Evolutionary conservation across 2,888 invertebrate species (phyloP), one percentile per base, ranked within the genome.

Genomic region (Slavum lentiscoides): DNA sequence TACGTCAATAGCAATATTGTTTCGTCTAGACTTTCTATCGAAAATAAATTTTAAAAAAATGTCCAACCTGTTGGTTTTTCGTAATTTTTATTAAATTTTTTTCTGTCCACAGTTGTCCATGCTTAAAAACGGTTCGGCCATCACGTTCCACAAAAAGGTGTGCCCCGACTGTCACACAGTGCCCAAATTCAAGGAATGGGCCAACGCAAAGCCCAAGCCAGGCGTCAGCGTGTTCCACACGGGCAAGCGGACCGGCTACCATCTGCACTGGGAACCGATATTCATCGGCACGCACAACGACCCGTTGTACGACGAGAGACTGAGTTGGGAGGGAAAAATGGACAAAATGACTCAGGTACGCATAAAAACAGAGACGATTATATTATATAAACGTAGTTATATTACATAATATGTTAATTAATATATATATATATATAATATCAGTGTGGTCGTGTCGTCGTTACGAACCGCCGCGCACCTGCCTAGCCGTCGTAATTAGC

Each of bases 281-380:
- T 96, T 93, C 85, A 95, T 97, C 82, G 96, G 96, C 23, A 95
- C 95, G 0, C 92, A 96, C 86, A 89, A 90, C 30, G 96, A 95
- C 85, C 95, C 96, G 0, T 89, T 93, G 83, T 96, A 96, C 86
- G 96, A 96, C 84, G 96, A 96, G 86, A 89, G 96, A 85, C 90
- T 96, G 83, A 94, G 94, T 86, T 96, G 96, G 96, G 96, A 97
- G 86, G 96, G 96, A 66, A 94, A 94, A 87, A 93, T 94, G 87
- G 96, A 97, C 87, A 96, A 96, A 88, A 96, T 96, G 96, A 94
- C 95, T 82, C 96, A 96, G 92, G 96, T 95, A 86, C 15, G 66
- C 13, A 30, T 9, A 53, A 15, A 53, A 62, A 17, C 17, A 30
- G 4, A 30, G 30, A 30, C 30, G 30, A 30, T 30, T 2, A 30